Evolutionary conservation across 2,888 invertebrate genomes (phyloP).

Genomic region (Trachelus tabidus): DNA sequence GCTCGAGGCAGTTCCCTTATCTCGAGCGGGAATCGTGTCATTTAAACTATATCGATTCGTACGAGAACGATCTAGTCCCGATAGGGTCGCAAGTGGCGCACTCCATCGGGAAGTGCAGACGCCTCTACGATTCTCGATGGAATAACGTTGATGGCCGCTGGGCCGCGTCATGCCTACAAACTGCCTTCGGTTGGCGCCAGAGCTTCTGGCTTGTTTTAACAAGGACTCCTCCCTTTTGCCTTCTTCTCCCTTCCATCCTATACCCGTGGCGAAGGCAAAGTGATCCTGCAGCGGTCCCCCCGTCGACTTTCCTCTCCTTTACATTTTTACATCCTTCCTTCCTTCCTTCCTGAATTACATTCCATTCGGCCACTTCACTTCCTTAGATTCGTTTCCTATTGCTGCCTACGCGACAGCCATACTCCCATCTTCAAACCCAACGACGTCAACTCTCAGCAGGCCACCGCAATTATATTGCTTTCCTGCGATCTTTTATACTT

Average conservation of each 20-base stretch:
- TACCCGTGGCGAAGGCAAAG: not conserved
- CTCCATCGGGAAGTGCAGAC: not conserved
- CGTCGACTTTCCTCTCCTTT: not conserved
- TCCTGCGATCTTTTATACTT: conserved; percentile 20
- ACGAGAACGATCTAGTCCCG: not conserved
- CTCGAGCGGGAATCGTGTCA: conserved; percentile 20
- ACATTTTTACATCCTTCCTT: not conserved
- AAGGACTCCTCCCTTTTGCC: conserved; percentile 9
- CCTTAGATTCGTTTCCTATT: not conserved
- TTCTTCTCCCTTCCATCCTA: conserved; percentile 1
- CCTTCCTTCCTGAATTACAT: not conserved
- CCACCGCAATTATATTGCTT: conserved; percentile 24
- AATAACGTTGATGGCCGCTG: not conserved
- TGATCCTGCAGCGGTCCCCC: not conserved
- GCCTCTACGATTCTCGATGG: conserved; percentile 2
- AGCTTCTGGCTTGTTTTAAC: conserved; percentile 21
- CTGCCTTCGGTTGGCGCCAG: conserved; percentile 17
- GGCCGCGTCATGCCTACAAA: conserved; percentile 19
- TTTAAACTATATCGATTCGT: conserved; percentile 24
- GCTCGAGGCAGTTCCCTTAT: conserved; percentile 9
- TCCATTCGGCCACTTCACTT: not conserved
- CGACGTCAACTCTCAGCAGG: conserved; percentile 16
- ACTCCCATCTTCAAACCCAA: not conserved
- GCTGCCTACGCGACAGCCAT: not conserved
- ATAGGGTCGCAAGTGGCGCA: not conserved